Base-by-base conservation (phyloP, 2,888 invertebrate genomes). In the Macrosoma leucophasiata region DNA sequence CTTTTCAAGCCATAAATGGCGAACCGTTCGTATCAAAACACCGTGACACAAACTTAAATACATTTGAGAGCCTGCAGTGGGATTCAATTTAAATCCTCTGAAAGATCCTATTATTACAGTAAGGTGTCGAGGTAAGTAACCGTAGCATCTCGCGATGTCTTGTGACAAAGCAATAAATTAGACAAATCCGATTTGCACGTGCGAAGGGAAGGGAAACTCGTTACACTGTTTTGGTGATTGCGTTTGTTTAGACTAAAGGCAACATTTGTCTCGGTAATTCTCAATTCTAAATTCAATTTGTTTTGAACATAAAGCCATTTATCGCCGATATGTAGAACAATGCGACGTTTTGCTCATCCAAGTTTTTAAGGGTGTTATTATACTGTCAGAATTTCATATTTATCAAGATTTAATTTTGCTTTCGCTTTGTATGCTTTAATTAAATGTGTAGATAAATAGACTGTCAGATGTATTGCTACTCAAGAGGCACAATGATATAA, bases 131-230 rank as follows among this genome's bases (percentile, higher is more conserved):
- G 54, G 66, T 75, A 79, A 81, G 78, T 73, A 76, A 75, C 71
- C 77, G 76, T 77, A 61, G 62, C 69, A 67, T 61, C 63, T 62
- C 61, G 51, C 52, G 58, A 62, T 66, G 60, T 65, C 61, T 65
- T 55, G 49, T 64, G 65, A 68, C 67, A 65, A 57, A 62, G 71
- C 70, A 71, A 81, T 82, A 82, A 82, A 82, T 82, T 82, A 78
- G 65, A 77, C 75, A 77, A 81, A 82, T 78, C 81, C 72, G 77
- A 82, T 82, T 78, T 77, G 69, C 76, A 75, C 79, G 76, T 75
- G 69, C 68, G 58, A 56, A 62, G 54, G 62, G 63, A 50, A 55
- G 57, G 52, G 50, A 47, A 60, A 64, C 61, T 65, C 65, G 59
- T 56, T 63, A 58, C 61, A 51, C 51, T 49, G 54, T 62, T 64